phyloP scores from a whole-genome alignment of 1,140 invertebrate genomes.

The Pogonognathellus flavescens region DNA sequence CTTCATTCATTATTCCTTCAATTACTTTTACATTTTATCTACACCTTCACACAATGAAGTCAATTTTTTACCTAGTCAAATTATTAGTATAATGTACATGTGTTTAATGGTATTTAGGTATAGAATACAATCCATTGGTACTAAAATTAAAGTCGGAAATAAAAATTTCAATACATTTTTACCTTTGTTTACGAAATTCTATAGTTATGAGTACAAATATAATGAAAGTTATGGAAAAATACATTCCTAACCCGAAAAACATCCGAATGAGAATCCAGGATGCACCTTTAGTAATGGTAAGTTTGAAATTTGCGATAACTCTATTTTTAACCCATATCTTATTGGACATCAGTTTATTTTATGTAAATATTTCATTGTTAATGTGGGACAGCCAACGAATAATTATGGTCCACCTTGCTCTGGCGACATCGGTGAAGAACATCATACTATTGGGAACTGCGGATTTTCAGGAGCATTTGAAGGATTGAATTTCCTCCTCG shows the following conservation, averaged over 20 bases:
- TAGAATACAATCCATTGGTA: too few species aligned
- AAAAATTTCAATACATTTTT: not conserved
- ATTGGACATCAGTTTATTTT: too few species aligned
- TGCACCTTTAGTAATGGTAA: conserved; percentile 50
- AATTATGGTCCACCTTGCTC: not conserved
- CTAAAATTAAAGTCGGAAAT: too few species aligned
- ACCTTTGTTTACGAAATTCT: not conserved
- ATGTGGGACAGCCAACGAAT: conserved; percentile 10
- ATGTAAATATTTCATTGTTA: too few species aligned
- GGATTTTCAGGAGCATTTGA: conserved; percentile 57
- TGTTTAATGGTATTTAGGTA: too few species aligned
- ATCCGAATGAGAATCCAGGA: conserved; percentile 58
- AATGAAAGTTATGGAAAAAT: conserved; percentile 56
- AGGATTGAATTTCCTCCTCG: conserved; percentile 45
- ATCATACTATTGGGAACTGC: conserved; percentile 34
- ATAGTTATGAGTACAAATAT: conserved; percentile 54
- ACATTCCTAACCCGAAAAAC: conserved; percentile 48
- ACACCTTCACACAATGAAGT: too few species aligned
- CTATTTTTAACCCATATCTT: too few species aligned
- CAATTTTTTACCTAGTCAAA: too few species aligned
- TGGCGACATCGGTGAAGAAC: not conserved
- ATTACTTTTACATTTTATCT: too few species aligned
- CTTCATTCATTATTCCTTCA: too few species aligned
- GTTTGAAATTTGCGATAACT: too few species aligned
- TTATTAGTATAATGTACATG: too few species aligned